These are phyloP conservation scores for Tenodera sinensis DNA, from an alignment of 2,888 invertebrate species.

Conservation along the genomic window DNA sequence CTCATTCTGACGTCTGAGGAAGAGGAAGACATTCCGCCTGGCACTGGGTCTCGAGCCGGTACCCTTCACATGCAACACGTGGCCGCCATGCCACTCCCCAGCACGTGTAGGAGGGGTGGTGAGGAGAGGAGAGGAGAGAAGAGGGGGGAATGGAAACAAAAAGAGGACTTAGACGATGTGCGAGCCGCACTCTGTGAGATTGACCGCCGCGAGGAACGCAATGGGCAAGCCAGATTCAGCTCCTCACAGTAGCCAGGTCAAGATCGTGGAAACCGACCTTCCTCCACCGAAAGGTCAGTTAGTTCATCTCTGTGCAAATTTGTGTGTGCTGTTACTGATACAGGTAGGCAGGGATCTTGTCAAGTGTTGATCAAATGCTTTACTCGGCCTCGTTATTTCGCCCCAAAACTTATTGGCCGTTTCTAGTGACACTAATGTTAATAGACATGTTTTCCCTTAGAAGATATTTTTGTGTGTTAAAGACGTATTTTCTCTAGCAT, in stretches of 20 bases:
- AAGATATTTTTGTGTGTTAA: neutral
- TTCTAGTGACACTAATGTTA: no score
- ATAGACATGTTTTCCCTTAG: neutral
- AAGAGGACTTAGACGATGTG: neutral
- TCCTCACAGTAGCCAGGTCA: conserved; percentile 4
- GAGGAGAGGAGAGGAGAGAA: no score
- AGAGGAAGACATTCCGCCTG: neutral
- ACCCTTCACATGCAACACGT: neutral
- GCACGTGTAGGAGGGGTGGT: neutral
- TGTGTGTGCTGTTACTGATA: no score
- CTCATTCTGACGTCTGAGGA: neutral
- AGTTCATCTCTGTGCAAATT: neutral
- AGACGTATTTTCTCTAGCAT: neutral
- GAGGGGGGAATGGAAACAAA: neutral
- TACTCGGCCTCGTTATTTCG: no score
- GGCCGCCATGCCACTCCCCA: neutral
- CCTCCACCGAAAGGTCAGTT: conserved; percentile 1
- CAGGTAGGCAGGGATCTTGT: no score
- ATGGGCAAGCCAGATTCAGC: neutral
- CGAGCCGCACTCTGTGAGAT: neutral
- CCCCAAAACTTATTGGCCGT: no score
- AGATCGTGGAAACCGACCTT: conserved; percentile 5
- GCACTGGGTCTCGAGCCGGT: neutral
- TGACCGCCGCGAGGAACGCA: neutral
- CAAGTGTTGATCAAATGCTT: no score